Evolutionary conservation across 2,797 vertebrate species (phyloP), one percentile per base, ranked within the genome.

Genomic region (Danio jaintianensis): DNA sequence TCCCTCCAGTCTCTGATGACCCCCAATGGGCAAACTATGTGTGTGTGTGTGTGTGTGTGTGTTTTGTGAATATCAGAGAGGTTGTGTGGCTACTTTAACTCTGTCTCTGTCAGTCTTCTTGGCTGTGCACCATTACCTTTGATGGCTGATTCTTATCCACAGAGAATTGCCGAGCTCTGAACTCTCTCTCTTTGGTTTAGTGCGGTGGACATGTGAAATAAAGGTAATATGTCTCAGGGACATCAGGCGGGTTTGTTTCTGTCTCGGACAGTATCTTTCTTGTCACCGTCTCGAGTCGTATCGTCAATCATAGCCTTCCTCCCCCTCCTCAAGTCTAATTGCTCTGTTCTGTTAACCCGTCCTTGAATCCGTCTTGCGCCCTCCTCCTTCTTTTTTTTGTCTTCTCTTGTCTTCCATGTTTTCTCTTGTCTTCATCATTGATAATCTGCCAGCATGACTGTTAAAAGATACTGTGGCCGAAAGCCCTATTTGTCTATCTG

Each of bases 111-210:
- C 88, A 86, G 73, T 79, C 73, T 82, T 87, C 87, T 80, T 86
- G 66, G 61, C 83, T 74, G 85, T 75, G 86, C 85, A 62, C 85
- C 79, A 87, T 92, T 90, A 90, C 83, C 81, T 86, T 64, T 74
- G 82, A 87, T 77, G 84, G 84, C 83, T 70, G 63, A 67, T 72
- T 38, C 67, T 77, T 53, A 71, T 83, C 64, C 58, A 69, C 56
- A 42, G 77, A 70, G 77, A 83, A 63, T 82, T 82, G 2, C 43
- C 64, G 48, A 22, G 20, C 52, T 38, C 56, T 20, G 10, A 78
- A 84, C 75, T 72, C 38, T 40, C 15, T 80, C 75, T 29, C 48
- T 83, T 68, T 75, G 52, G 59, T 71, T 50, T 45, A n/a, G 50
- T 78, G 43, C 7, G 40, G 55, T 50, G 66, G 66, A 61, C 55